Evolutionary conservation across 2,797 vertebrate species (phyloP).

Genomic region (Bradypus variegatus): DNA sequence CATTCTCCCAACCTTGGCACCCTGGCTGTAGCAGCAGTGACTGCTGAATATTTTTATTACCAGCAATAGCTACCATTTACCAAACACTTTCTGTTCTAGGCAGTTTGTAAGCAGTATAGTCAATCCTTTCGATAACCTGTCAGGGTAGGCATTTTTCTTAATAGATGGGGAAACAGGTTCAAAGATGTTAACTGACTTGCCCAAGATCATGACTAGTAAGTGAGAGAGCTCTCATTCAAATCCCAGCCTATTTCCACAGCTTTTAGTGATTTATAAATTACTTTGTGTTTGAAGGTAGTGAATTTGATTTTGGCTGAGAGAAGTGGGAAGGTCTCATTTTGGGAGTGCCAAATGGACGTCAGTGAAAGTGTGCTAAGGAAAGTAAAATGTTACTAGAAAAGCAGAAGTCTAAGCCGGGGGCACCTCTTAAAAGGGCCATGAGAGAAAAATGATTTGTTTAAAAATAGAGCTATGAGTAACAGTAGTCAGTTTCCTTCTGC

Average conservation of each 20-base stretch:
- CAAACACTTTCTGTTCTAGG: background rate
- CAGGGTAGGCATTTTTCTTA: constrained; percentile 10
- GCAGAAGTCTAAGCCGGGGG: background rate
- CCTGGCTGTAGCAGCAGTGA: background rate
- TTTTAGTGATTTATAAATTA: background rate
- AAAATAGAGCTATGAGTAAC: background rate
- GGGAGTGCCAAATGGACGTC: background rate
- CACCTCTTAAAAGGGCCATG: background rate
- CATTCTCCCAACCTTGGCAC: background rate
- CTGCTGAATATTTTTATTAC: background rate
- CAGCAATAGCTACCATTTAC: background rate
- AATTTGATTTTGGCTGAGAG: background rate
- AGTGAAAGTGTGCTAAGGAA: background rate
- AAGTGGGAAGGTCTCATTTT: background rate
- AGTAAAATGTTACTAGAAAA: background rate
- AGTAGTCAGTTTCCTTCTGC: background rate
- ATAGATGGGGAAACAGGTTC: background rate
- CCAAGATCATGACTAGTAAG: background rate
- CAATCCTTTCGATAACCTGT: background rate
- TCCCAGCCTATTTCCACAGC: background rate
- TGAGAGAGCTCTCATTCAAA: background rate
- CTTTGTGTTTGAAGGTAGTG: background rate
- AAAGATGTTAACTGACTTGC: background rate
- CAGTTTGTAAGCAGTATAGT: background rate
- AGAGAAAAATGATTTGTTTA: background rate